Conservation (phyloP, 2,888 invertebrate species). For the Ectobius pallidus region DNA sequence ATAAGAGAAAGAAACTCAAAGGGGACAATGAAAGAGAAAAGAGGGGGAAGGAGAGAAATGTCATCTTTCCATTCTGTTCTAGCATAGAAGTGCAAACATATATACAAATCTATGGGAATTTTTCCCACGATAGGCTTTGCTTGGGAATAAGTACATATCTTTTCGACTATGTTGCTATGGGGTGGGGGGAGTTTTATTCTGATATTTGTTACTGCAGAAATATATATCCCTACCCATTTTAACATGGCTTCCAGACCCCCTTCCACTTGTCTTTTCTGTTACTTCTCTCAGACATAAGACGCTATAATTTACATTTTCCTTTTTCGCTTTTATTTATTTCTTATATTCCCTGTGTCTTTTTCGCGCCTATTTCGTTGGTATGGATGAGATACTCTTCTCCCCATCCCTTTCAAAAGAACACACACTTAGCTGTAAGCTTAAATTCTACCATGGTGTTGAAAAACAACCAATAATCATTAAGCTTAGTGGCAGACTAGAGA, state of each 20-base stretch:
- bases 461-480: conserved; percentile 39
- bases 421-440: conserved; percentile 20
- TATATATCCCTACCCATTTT: conserved; percentile 34
- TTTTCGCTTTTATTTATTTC: conserved; percentile 25
- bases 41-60: conserved; percentile 5
- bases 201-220: conserved; percentile 18
- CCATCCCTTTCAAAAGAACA: neutral
- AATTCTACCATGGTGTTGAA: conserved; percentile 20
- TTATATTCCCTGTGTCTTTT: conserved; percentile 23
- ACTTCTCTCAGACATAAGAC: conserved; percentile 28
- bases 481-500: neutral
- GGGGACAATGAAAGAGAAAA: neutral
- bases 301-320: conserved; percentile 39
- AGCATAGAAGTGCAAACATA: neutral
- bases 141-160: conserved; percentile 12
- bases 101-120: conserved; percentile 28
- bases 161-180: conserved; percentile 14
- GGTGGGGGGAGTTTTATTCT: neutral
- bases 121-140: conserved; percentile 30
- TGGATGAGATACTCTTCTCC: neutral
- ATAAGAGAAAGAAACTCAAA: conserved; percentile 11
- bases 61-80: conserved; percentile 33
- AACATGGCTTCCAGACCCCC: conserved; percentile 18
- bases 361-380: conserved; percentile 7
- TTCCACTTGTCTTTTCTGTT: neutral